Conservation (phyloP, 1,140 invertebrate species). For the Hyles vespertilio region DNA sequence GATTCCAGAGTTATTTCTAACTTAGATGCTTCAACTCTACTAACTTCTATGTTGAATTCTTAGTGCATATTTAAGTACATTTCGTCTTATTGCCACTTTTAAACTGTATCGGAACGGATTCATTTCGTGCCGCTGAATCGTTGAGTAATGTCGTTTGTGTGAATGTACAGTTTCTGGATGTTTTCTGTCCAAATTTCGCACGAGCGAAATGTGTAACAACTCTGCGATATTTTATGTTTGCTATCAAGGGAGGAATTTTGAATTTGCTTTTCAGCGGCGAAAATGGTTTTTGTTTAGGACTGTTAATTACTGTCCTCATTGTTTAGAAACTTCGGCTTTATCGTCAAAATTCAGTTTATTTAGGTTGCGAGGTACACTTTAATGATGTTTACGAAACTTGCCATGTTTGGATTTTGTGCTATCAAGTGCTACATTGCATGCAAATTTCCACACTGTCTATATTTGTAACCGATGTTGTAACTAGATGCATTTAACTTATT, state of each 20-base stretch:
- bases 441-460: not conserved
- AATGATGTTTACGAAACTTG: not conserved
- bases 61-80: too few species aligned
- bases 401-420: conserved; percentile 5
- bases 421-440: not conserved
- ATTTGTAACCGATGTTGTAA: too few species aligned
- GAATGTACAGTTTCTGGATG: too few species aligned
- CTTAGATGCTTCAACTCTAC: too few species aligned
- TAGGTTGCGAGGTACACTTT: conserved; percentile 5
- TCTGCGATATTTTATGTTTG: conserved; percentile 7
- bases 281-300: conserved; percentile 14
- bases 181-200: too few species aligned
- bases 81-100: too few species aligned
- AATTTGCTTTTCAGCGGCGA: conserved; percentile 2
- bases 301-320: conserved; percentile 19
- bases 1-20: too few species aligned
- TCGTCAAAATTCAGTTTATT: conserved; percentile 17
- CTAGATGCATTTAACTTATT: too few species aligned
- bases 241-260: conserved; percentile 5
- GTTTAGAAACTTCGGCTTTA: conserved; percentile 10
- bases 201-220: not conserved
- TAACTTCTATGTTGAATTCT: too few species aligned
- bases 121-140: too few species aligned
- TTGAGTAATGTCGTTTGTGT: too few species aligned
- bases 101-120: too few species aligned